Percentiles rank a stretch among this genome's conserved stretches.
These are phyloP conservation scores for Triplophysa siluroides DNA, from an alignment of 2,113 vertebrate genomes.

Conservation along the genomic window DNA sequence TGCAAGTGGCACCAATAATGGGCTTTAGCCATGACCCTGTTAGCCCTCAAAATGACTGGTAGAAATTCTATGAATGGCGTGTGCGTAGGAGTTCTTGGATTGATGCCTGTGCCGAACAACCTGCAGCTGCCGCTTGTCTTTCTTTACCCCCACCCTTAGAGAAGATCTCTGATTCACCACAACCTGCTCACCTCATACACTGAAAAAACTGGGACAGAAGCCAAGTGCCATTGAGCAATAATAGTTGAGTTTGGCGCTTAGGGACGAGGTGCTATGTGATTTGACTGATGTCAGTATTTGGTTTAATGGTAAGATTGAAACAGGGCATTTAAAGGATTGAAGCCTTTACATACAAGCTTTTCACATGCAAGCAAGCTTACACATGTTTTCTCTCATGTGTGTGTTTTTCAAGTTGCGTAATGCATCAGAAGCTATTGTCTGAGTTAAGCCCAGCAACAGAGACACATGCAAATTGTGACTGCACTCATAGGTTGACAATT, in stretches of 20 bases:
- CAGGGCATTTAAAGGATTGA: slow-evolving; percentile 21
- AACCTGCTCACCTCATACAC: not conserved
- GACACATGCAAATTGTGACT: not conserved
- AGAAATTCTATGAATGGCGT: slow-evolving; percentile 29
- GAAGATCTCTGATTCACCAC: not conserved
- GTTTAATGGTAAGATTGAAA: slow-evolving; percentile 19
- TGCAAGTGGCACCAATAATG: slow-evolving; percentile 39
- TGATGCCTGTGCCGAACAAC: slow-evolving; percentile 20
- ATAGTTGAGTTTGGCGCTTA: not conserved
- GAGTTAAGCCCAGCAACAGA: not conserved
- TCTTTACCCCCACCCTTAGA: not conserved
- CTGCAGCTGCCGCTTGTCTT: slow-evolving; percentile 30
- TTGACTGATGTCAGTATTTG: not conserved
- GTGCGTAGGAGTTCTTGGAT: slow-evolving; percentile 17
- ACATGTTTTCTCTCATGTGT: not conserved
- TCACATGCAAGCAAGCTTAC: not conserved
- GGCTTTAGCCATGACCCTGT: slow-evolving; percentile 47
- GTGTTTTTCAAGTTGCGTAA: not conserved
- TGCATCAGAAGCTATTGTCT: not conserved
- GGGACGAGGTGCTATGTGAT: not conserved
- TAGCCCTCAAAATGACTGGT: slow-evolving; percentile 29
- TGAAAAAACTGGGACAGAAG: not conserved
- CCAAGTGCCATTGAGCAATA: not conserved
- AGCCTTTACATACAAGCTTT: too few relatives aligned
- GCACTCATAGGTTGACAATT: not conserved